Conservation (phyloP, 2,113 vertebrate genomes). For the Glaucidium brasilianum region DNA sequence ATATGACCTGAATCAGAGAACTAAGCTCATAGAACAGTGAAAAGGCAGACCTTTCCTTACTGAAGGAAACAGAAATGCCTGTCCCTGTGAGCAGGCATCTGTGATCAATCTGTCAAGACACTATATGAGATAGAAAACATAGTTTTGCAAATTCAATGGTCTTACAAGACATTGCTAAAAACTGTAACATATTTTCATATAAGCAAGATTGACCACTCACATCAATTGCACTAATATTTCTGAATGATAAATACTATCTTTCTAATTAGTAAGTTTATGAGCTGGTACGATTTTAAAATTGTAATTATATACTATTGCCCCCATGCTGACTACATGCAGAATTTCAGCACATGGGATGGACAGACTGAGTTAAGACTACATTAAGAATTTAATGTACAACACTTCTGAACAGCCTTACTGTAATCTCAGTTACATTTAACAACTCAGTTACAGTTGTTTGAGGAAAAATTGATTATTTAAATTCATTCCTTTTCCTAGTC, state of each 20-base stretch:
- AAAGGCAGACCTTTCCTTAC: neutral
- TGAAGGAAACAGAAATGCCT: neutral
- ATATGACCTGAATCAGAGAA: neutral
- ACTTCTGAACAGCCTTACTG: neutral
- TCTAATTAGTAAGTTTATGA: neutral
- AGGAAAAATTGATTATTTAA: neutral
- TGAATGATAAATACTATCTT: neutral
- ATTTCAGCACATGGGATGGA: neutral
- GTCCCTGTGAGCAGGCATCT: neutral
- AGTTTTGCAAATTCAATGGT: neutral
- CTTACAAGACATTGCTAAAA: neutral
- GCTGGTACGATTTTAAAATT: neutral
- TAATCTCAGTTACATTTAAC: neutral
- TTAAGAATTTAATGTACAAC: neutral
- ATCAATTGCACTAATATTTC: neutral
- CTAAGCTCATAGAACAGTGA: neutral
- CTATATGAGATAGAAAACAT: neutral
- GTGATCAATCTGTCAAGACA: neutral
- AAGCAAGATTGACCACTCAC: neutral
- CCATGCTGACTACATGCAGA: neutral
- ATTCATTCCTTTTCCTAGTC: neutral
- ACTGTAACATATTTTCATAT: neutral
- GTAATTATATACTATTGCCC: neutral
- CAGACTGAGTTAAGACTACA: neutral
- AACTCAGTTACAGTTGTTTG: neutral